Conservation (phyloP, 2,888 invertebrate species). For the Idaea aversata region DNA sequence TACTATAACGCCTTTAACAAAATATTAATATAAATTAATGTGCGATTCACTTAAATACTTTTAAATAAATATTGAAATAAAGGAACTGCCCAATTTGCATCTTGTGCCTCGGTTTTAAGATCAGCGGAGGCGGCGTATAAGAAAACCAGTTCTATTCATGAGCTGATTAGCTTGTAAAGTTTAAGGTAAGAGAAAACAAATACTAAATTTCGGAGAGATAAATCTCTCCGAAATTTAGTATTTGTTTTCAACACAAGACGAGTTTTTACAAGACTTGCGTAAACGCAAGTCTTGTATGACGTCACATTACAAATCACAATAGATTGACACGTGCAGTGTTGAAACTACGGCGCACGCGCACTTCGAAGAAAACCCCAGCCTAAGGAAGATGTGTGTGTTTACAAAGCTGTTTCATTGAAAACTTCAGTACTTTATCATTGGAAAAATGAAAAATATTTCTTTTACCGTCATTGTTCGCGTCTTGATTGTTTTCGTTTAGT, state of each 20-base stretch:
- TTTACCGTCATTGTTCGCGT: constrained; percentile 16
- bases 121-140: not conserved
- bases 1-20: too few species aligned
- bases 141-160: not conserved
- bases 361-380: constrained; percentile 52
- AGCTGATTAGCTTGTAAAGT: not conserved
- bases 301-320: constrained; percentile 47
- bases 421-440: constrained; percentile 19
- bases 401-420: constrained; percentile 53
- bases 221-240: too few species aligned
- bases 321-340: constrained; percentile 36
- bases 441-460: constrained; percentile 20
- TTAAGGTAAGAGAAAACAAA: constrained; percentile 43
- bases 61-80: not conserved
- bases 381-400: constrained; percentile 56
- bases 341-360: constrained; percentile 59
- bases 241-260: too few species aligned
- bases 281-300: constrained; percentile 42
- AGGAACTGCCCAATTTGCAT: too few species aligned
- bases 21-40: too few species aligned
- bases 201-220: constrained; percentile 51
- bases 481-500: constrained; percentile 11
- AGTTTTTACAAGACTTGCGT: too few species aligned
- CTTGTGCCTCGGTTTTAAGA: too few species aligned
- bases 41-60: too few species aligned